Percentiles rank a stretch among this genome's conserved stretches.
Conservation (phyloP, 2,888 invertebrate species). For the Temnothorax ravouxi region DNA sequence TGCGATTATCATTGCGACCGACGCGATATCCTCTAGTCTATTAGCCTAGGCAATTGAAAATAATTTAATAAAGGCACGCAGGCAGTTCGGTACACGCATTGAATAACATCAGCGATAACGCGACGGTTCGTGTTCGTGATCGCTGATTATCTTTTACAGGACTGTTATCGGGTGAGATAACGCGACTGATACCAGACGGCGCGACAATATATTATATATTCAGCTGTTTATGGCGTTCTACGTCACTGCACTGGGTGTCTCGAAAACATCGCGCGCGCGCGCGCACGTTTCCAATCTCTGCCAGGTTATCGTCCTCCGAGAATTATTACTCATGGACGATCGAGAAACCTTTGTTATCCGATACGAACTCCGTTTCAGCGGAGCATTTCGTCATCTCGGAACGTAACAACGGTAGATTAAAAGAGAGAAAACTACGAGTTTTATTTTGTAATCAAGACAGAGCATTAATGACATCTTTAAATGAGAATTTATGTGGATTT, state of each 20-base stretch:
- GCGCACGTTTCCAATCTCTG: background rate
- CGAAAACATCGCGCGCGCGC: constrained; percentile 21
- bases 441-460: background rate
- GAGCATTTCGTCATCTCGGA: background rate
- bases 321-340: constrained; percentile 13
- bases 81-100: background rate
- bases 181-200: constrained; percentile 5
- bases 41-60: background rate
- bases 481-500: background rate
- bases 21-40: background rate
- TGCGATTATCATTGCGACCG: background rate
- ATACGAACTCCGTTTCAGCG: background rate
- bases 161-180: constrained; percentile 29
- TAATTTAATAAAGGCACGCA: background rate
- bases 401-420: background rate
- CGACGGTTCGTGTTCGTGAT: constrained; percentile 19
- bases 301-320: constrained; percentile 24
- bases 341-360: background rate
- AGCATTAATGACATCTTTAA: background rate
- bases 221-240: constrained; percentile 35
- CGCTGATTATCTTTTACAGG: background rate
- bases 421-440: background rate
- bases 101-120: constrained; percentile 40
- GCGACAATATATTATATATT: constrained; percentile 30
- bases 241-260: constrained; percentile 29